Percentiles rank a stretch among this genome's conserved stretches.
These are phyloP conservation scores for Tricholauxania praeusta DNA, from an alignment of 2,888 invertebrate genomes.

Conservation along the genomic window DNA sequence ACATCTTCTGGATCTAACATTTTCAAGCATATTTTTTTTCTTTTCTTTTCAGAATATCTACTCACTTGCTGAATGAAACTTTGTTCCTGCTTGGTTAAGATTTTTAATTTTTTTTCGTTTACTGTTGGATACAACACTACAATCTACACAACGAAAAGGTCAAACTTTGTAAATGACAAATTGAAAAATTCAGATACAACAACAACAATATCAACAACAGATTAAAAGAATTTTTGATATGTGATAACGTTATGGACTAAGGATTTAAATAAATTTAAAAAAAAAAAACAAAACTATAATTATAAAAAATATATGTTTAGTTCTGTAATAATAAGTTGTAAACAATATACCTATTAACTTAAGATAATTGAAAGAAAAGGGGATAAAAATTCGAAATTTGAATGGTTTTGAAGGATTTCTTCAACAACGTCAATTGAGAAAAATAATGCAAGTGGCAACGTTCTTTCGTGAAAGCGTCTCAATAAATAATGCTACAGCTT, in stretches of 20 bases:
- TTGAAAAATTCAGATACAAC: constrained; percentile 15
- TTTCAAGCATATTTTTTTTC: neutral
- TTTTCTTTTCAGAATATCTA: neutral
- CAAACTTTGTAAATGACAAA: constrained; percentile 1
- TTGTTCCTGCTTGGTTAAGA: constrained; percentile 25
- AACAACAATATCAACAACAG: neutral
- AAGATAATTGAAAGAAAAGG: neutral
- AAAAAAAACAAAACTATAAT: neutral
- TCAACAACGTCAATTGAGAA: neutral
- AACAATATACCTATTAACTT: neutral
- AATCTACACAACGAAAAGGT: neutral
- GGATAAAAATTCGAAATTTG: neutral
- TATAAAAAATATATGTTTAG: constrained; percentile 10
- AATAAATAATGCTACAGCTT: constrained; percentile 29
- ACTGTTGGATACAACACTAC: neutral
- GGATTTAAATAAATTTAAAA: neutral
- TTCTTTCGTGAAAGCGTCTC: constrained; percentile 44
- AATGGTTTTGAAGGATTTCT: neutral
- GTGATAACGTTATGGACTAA: constrained; percentile 26
- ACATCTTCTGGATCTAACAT: neutral
- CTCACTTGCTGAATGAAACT: constrained; percentile 15
- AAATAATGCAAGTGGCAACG: constrained; percentile 46
- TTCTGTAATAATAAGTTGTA: constrained; percentile 2
- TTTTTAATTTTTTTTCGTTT: neutral
- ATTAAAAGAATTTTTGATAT: constrained; percentile 20